Evolutionary conservation across 2,888 invertebrate species (phyloP), one percentile per base, ranked within the genome.

Genomic region (Phymatocera aterrima): DNA sequence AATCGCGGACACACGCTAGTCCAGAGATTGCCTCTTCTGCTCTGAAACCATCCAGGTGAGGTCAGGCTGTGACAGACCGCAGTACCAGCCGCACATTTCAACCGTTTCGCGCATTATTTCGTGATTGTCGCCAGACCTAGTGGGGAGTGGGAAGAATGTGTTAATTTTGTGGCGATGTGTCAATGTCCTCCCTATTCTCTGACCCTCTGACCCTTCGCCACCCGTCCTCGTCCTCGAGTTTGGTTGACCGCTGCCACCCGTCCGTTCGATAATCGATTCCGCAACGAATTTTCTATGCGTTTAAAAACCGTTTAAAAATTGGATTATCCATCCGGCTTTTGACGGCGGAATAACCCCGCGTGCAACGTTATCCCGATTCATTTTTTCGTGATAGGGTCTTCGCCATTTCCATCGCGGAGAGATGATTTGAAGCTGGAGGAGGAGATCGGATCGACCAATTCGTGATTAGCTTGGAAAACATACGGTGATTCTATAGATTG

Each of bases 21-120:
- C n/a, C n/a, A n/a, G n/a, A n/a, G n/a, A 43, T 43, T 43, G 8
- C 8, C 8, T 6, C 8, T 10, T 43, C 12, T 12, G 43, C 8
- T 43, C 12, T 12, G 43, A 12, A 43, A 43, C 8, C 43, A 12
- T 10, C 43, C 8, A 12, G 40, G 72, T 40, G 57, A 54, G 75
- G 57, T 57, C 31, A 57, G 83, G 84, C 83, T 85, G 80, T 82
- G 86, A 84, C 86, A 85, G 86, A 89, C 89, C 89, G 82, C 89
- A 88, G 84, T 84, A 83, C 84, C 84, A 80, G 84, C 87, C 88
- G 83, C 88, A 87, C 87, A 89, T 89, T 89, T 89, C 87, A 86
- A 84, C 83, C 86, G 85, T 81, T 84, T 83, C 85, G 84, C 87
- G 85, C 88, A 87, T 88, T 88, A 88, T 88, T 89, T 88, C 87